Evolutionary conservation across 2,113 vertebrate species (phyloP), one percentile per base, ranked within the genome.

Genomic region (Mastomys coucha): DNA sequence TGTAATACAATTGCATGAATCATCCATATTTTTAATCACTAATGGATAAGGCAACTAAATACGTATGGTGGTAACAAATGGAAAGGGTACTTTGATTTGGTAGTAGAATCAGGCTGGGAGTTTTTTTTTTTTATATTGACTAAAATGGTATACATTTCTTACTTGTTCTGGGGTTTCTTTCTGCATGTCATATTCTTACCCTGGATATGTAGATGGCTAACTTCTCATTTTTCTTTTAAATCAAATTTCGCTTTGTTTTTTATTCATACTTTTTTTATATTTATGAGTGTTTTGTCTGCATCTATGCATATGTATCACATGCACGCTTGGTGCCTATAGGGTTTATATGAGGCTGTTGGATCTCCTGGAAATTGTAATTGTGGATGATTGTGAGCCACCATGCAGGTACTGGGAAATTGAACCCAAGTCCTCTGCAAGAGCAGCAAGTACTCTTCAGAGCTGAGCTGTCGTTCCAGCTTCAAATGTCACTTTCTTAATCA

Each of bases 1-100:
- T 75, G 78, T 36, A 73, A 39, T 75, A 20, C 8, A 90, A 69
- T 81, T 90, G 94, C 92, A 94, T 45, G 33, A 95, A 92, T n/a
- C 70, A 73, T 19, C 0, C 67, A 20, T 3, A 70, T 80, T 84
- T 81, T 91, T 85, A 87, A 80, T 77, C 95, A 73, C 45, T 88
- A 89, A 88, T 73, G 73, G 20, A 78, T 77, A 92, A 72, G 67
- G 9, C 36, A 69, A 73, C 60, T 67, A 87, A 90, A 60, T 88
- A 39, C 24, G 31, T 39, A 24, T 33, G 58, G 26, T 87, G 0
- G 11, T 4, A 1, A 26, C 53, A 70, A n/a, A 84, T 36, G 31
- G 11, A 49, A 95, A 88, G n/a, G 26, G 28, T 36, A 39, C 31
- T 60, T 87, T 69, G 72, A 85, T 80, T 10, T 73, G 60, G 22